Conservation (phyloP, 2,888 invertebrate species). For the Octodonta nipae region DNA sequence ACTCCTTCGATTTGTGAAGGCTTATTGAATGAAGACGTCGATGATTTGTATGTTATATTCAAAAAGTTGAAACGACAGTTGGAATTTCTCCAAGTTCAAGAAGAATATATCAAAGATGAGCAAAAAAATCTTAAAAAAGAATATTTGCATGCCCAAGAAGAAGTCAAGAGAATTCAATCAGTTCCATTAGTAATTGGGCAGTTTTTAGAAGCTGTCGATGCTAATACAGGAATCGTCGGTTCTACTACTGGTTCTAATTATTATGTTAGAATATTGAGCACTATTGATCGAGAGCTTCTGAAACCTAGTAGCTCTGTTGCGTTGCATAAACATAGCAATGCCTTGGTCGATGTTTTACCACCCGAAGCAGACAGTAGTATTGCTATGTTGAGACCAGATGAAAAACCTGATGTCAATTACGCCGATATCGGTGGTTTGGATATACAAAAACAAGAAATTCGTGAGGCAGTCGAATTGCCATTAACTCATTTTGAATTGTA, state of each 20-base stretch:
- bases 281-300: conserved; percentile 90
- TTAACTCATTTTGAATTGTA: conserved; percentile 96
- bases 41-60: conserved; percentile 90
- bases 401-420: conserved; percentile 95
- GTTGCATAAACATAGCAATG: conserved; percentile 97
- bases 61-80: conserved; percentile 94
- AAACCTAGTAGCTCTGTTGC: conserved; percentile 98
- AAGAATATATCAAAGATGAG: conserved; percentile 99
- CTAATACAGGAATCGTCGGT: conserved; percentile 90
- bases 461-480: conserved; percentile 96
- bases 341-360: conserved; percentile 95
- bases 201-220: conserved; percentile 97
- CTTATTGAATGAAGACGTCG: too few relatives aligned
- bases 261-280: conserved; percentile 94
- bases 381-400: conserved; percentile 91
- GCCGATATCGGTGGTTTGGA: conserved; percentile 99
- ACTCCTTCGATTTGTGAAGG: too few relatives aligned
- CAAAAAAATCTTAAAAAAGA: conserved; percentile 97
- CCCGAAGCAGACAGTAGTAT: conserved; percentile 99
- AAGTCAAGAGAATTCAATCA: conserved; percentile 96
- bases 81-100: conserved; percentile 95
- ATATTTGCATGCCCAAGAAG: conserved; percentile 94
- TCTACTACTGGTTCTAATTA: conserved; percentile 69
- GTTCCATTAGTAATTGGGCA: conserved; percentile 98
- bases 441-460: conserved; percentile 98